Conservation (phyloP, 2,113 vertebrate species). For the Hypomesus transpacificus region DNA sequence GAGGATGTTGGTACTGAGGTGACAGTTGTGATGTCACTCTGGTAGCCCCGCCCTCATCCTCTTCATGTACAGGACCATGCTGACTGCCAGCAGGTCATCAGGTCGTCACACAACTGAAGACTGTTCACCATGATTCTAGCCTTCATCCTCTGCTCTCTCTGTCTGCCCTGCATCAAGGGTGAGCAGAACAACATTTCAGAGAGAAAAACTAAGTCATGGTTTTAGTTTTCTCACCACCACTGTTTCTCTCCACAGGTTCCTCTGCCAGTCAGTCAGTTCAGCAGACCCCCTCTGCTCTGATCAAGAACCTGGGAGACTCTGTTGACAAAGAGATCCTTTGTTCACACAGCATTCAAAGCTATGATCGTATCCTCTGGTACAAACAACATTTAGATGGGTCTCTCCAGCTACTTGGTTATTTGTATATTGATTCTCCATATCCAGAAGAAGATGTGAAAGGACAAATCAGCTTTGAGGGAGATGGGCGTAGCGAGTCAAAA, state of each 20-base stretch:
- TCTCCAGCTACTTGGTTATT: constrained; percentile 44
- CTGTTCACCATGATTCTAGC: constrained; percentile 30
- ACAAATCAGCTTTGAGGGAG: constrained; percentile 39
- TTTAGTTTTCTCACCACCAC: neutral
- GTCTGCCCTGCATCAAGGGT: constrained; percentile 19
- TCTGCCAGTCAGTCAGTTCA: neutral
- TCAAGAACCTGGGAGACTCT: constrained; percentile 30
- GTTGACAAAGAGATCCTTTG: constrained; percentile 42
- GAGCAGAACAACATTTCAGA: constrained; percentile 2
- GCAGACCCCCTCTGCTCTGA: constrained; percentile 48
- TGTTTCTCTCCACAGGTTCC: constrained; percentile 29
- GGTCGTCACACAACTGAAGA: too few species aligned
- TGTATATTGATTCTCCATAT: neutral
- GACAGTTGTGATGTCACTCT: too few species aligned
- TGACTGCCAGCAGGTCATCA: too few species aligned
- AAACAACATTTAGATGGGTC: constrained; percentile 28
- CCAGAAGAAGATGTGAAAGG: neutral
- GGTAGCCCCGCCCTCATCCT: too few species aligned
- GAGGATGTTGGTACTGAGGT: too few species aligned
- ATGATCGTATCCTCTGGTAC: constrained; percentile 50
- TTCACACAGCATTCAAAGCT: constrained; percentile 11
- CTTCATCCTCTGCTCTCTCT: constrained; percentile 16
- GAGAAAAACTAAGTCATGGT: neutral
- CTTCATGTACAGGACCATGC: too few species aligned
- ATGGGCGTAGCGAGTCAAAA: neutral